Evolutionary conservation across 1,140 invertebrate genomes (phyloP).

Genomic region (Solenopsis invicta): DNA sequence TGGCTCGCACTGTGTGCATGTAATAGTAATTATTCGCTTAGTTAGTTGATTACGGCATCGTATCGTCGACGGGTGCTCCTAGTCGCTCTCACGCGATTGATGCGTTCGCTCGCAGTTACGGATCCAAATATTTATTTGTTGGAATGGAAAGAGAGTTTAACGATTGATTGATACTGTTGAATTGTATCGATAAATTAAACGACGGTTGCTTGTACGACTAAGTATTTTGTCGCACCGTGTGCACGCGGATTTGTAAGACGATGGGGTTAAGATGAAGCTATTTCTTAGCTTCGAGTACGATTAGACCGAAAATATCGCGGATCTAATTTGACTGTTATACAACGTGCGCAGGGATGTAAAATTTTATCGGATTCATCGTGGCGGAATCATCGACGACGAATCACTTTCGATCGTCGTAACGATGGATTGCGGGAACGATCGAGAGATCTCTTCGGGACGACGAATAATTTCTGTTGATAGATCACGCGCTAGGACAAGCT

Average conservation of each 20-base stretch:
- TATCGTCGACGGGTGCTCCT: conserved; percentile 3
- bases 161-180: conserved; percentile 4
- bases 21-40: conserved; percentile 47
- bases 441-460: conserved; percentile 55
- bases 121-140: conserved; percentile 24
- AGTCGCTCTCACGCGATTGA: conserved; percentile 12
- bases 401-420: conserved; percentile 25
- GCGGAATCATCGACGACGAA: conserved; percentile 45
- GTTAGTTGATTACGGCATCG: conserved; percentile 29
- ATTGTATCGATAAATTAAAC: conserved; percentile 29
- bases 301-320: not conserved
- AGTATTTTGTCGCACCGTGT: conserved; percentile 55
- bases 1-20: conserved; percentile 70
- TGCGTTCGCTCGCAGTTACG: not conserved
- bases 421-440: conserved; percentile 46
- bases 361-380: conserved; percentile 41
- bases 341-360: conserved; percentile 30
- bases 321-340: conserved; percentile 38
- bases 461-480: not conserved
- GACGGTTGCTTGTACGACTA: conserved; percentile 38
- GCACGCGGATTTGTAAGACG: conserved; percentile 47
- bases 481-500: not conserved
- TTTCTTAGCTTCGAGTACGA: conserved; percentile 37
- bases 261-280: not conserved
- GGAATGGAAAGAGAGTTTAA: conserved; percentile 34